Base-by-base conservation (phyloP, 1,140 invertebrate genomes). In the Leptonema lineaticorne region DNA sequence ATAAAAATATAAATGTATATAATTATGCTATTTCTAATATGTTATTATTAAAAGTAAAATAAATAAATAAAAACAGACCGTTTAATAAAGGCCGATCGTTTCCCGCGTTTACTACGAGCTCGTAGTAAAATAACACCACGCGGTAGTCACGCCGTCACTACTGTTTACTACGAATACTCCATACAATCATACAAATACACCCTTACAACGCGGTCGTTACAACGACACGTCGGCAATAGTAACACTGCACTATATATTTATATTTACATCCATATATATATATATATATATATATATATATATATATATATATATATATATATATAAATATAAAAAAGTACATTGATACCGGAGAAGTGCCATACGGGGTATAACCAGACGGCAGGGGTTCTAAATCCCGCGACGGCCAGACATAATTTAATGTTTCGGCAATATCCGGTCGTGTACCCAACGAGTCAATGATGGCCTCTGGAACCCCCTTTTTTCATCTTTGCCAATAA, bases 311-410 rank as follows among this genome's bases (percentile, higher is more conserved):
- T n/a, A n/a, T n/a, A n/a, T n/a, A n/a, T n/a, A n/a, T n/a, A n/a
- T n/a, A n/a, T n/a, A n/a, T n/a, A n/a, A n/a, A n/a, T 45, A 45
- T 62, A 62, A 62, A 59, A n/a, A 62, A 62, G 59, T 62, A 62
- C 59, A 62, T 62, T 62, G 59, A 62, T 62, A 62, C 59, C 59
- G 30, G 59, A 62, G 59, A 62, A 62, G 59, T 62, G 30, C 37
- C 59, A 58, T 30, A 30, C n/a, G 20, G 20, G 59, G 33, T 33
- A 22, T 27, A 14, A 5, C n/a, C 57, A 59, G 57, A 33, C 27
- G 27, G 50, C 57, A 59, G 57, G 57, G 57, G 57, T 59, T 11
- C 16, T 9, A 27, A 59, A 59, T 59, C 26, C n/a, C 37, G 16
- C 37, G 9, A 9, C 37, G 16, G 37, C 37, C 9, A 41, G 3